Base-by-base conservation (phyloP, 2,113 vertebrate species). In the Coptodon rendalli region DNA sequence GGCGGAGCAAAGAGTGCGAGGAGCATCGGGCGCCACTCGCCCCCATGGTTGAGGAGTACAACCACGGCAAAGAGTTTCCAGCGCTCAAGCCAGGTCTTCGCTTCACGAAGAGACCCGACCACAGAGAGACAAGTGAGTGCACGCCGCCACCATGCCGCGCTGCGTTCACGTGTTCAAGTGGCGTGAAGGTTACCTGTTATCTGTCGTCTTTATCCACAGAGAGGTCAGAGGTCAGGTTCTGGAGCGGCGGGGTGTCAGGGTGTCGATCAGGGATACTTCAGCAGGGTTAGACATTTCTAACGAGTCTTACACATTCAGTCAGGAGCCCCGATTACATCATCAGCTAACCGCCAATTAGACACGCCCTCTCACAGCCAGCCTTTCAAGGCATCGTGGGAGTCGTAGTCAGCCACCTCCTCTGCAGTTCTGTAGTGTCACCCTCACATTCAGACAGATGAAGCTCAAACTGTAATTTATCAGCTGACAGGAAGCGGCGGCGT, bases 21-120 rank as follows among this genome's bases (percentile, higher is more conserved):
- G 94, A 95, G 24, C 48, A 38, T 0, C 80, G 83, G 2, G 66
- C 91, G 1, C 91, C 88, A 0, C 83, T 34, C 0, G 79, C 82
- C 10, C 93, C 95, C 24, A 95, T 95, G 93, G 93, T 95, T 1
- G 94, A 95, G 53, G 95, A 95, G 59, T 96, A 95, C 84, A 95
- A 94, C 89, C 95, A 96, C 5, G 94, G 95, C 1, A 96, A 95
- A 86, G 96, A 96, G 91, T 90, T 95, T 68, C 93, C 96, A 5
- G 89, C 94, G 2, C 96, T 97, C 1, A 96, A 96, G 50, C 94
- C 89, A 0, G 90, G 94, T 5, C 80, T 96, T 3, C 94, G 96
- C 19, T 97, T 97, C 92, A 94, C 95, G 76, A 96, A 95, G 84
- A 95, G 95, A 34, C 95, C 89, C 3, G 89, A 94, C 57, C 86